These are phyloP conservation scores for Apodemia zela DNA, from an alignment of 2,888 invertebrate genomes.

Conservation along the genomic window DNA sequence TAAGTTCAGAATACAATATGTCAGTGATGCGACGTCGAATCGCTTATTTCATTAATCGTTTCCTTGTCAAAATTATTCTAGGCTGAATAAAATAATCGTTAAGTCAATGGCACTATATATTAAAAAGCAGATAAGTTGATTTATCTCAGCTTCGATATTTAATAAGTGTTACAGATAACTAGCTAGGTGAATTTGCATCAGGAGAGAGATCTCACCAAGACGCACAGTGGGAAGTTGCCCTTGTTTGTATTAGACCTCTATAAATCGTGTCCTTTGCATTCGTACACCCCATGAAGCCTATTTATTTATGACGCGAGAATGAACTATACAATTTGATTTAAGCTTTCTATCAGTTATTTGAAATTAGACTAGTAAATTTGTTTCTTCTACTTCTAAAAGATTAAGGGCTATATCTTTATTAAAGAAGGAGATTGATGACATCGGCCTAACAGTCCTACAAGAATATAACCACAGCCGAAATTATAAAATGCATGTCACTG, in stretches of 20 bases:
- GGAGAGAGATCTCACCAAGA: slow-evolving; percentile 38
- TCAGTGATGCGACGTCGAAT: neutral
- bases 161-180: slow-evolving; percentile 14
- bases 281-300: slow-evolving; percentile 56
- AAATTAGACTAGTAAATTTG: slow-evolving; percentile 42
- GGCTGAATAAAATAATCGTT: slow-evolving; percentile 11
- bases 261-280: slow-evolving; percentile 60
- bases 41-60: neutral
- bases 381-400: slow-evolving; percentile 7
- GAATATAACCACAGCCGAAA: too few species aligned
- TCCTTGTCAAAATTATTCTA: neutral
- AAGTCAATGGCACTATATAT: slow-evolving; percentile 3
- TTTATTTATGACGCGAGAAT: slow-evolving; percentile 60
- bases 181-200: slow-evolving; percentile 48
- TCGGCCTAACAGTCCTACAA: too few species aligned
- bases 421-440: too few species aligned
- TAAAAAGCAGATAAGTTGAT: neutral
- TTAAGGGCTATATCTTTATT: too few species aligned
- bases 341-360: slow-evolving; percentile 45
- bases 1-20: too few species aligned
- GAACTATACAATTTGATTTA: slow-evolving; percentile 49
- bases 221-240: slow-evolving; percentile 57
- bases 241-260: slow-evolving; percentile 58
- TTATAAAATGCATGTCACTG: too few species aligned
- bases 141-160: neutral